These are phyloP conservation scores for Oophaga pumilio DNA, from an alignment of 2,113 vertebrate species.

Conservation along the genomic window DNA sequence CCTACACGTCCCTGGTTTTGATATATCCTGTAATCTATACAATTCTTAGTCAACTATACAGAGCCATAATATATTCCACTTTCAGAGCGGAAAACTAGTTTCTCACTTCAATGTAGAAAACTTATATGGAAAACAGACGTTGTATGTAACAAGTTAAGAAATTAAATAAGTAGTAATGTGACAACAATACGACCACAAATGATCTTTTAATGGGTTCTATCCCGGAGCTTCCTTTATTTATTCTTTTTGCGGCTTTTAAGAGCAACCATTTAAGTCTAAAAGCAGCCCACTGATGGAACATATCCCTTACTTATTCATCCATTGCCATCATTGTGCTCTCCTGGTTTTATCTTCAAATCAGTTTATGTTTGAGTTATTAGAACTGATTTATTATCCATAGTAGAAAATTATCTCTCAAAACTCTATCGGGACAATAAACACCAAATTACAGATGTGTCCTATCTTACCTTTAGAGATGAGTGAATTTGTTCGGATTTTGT, in stretches of 20 bases:
- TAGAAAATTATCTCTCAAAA: neutral
- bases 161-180: conserved; percentile 23
- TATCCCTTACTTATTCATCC: neutral
- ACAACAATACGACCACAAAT: conserved; percentile 46
- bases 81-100: conserved; percentile 38
- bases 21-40: conserved; percentile 57
- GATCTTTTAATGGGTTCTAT: conserved; percentile 20
- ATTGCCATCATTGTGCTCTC: neutral
- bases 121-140: conserved; percentile 44
- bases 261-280: neutral
- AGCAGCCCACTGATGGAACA: neutral
- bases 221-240: conserved; percentile 34
- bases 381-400: neutral
- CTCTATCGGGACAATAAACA: neutral
- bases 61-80: neutral
- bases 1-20: conserved; percentile 49
- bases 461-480: no score
- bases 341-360: neutral
- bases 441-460: neutral
- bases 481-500: no score
- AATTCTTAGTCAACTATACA: conserved; percentile 42
- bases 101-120: conserved; percentile 8
- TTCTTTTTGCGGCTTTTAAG: conserved; percentile 29
- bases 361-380: neutral
- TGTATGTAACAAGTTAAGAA: conserved; percentile 21